Base-by-base conservation (phyloP, 2,113 vertebrate species). In the Lynx canadensis region DNA sequence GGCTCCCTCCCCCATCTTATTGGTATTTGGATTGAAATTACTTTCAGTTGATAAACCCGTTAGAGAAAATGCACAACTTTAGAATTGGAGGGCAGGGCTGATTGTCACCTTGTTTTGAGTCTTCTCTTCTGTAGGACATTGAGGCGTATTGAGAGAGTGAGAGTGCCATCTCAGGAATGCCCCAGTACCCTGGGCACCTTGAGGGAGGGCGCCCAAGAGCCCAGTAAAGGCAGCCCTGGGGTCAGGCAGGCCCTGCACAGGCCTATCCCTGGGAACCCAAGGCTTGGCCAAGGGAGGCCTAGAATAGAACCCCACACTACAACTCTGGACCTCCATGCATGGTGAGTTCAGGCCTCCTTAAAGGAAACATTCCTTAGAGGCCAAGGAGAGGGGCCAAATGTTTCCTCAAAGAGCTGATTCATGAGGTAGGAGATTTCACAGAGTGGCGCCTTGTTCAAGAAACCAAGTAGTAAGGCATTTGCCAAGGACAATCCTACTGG, bases 331-430 rank as follows among this genome's bases (percentile, higher is more conserved):
- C 36, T 69, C 33, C 29, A 11, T 60, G 74, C n/a, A 73, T 19
- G 25, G 25, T 81, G 41, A 94, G 23, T 55, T 74, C 50, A 57
- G 50, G 48, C 65, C 27, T 86, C 66, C 88, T 71, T 85, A 74
- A 89, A 80, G 84, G 80, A 89, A 94, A 91, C 41, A 36, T 89
- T 91, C 57, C n/a, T 74, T 38, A 16, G 45, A 91, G 68, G 89
- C 63, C 68, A 84, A 81, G 57, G 78, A 94, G 19, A 80, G 69
- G 27, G 31, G 57, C 88, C 95, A 81, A 41, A 68, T 3, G 1
- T 66, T 25, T n/a, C 68, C 50, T 71, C 80, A 94, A 79, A 82
- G 96, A 78, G 52, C 89, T 48, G 48, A 94, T 94, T 96, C 94
- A 94, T 12, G n/a, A 50, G 48, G 41, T 36, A 82, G 91, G 65